Conservation (phyloP, 2,113 vertebrate species). For the Lynx canadensis region DNA sequence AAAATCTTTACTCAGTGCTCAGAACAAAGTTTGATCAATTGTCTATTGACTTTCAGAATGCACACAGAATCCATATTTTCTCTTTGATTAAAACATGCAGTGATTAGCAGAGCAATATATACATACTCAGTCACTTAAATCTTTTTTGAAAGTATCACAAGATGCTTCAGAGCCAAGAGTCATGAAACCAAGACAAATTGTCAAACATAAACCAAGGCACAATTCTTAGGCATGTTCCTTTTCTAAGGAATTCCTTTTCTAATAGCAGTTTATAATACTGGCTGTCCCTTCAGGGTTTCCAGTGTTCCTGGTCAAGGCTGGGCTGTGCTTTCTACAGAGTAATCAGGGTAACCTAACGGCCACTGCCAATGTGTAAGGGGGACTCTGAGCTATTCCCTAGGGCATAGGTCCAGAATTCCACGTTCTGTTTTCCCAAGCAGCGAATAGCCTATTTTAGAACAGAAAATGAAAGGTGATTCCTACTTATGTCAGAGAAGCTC, state of each 20-base stretch:
- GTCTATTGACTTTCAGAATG: neutral
- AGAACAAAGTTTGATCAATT: neutral
- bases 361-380: neutral
- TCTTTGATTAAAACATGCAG: neutral
- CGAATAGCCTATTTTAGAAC: neutral
- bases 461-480: slow-evolving; percentile 7
- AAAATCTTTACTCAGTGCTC: neutral
- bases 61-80: neutral
- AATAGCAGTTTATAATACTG: neutral
- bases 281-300: neutral
- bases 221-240: neutral
- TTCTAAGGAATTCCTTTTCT: neutral
- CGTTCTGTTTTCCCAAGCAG: neutral
- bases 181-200: neutral
- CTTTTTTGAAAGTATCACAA: neutral
- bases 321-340: neutral
- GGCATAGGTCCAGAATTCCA: neutral
- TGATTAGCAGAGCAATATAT: neutral
- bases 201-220: neutral
- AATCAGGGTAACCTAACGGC: neutral
- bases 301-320: neutral
- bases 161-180: neutral
- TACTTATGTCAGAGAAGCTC: neutral
- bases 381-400: neutral
- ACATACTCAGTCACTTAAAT: neutral